phyloP scores from a whole-genome alignment of 2,113 vertebrate species.

The Oryzias curvinotus region DNA sequence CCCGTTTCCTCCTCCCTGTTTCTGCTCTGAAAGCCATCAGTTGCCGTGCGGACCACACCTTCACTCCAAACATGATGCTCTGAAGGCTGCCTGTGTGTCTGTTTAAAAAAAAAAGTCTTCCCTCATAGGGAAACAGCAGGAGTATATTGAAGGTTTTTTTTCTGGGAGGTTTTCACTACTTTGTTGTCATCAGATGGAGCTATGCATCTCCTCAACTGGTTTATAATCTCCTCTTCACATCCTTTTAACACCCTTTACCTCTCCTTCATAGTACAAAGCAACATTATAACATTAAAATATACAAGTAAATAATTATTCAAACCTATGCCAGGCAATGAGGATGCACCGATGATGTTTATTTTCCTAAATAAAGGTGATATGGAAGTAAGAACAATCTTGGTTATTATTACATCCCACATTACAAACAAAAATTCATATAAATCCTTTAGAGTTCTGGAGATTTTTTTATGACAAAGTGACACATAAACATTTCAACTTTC shows the following conservation, averaged over 20 bases:
- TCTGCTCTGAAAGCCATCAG: conserved; percentile 47
- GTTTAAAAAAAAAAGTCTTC: conserved; percentile 75
- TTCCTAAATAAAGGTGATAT: conserved; percentile 67
- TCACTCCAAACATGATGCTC: conserved; percentile 46
- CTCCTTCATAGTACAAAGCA: conserved; percentile 15
- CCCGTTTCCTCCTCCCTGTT: conserved; percentile 25
- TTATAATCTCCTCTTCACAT: conserved; percentile 31
- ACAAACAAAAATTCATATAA: background rate
- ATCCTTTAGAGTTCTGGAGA: background rate
- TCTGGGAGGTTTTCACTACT: background rate
- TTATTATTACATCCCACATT: conserved; percentile 12
- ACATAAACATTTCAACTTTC: background rate
- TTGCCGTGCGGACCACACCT: conserved; percentile 57
- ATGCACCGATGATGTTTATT: conserved; percentile 57
- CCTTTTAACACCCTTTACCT: conserved; percentile 7
- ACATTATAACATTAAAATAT: conserved; percentile 47
- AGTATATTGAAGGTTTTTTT: conserved; percentile 47
- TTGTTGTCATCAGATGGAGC: conserved; percentile 19
- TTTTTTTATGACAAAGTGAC: background rate
- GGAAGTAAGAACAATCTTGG: conserved; percentile 57
- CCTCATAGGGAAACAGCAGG: conserved; percentile 74
- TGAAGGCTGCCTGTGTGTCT: conserved; percentile 67
- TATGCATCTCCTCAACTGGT: conserved; percentile 29
- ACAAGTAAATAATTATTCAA: conserved; percentile 67
- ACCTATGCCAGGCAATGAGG: conserved; percentile 42